Base-by-base conservation (phyloP, 2,113 vertebrate genomes). In the Bufo gargarizans region DNA sequence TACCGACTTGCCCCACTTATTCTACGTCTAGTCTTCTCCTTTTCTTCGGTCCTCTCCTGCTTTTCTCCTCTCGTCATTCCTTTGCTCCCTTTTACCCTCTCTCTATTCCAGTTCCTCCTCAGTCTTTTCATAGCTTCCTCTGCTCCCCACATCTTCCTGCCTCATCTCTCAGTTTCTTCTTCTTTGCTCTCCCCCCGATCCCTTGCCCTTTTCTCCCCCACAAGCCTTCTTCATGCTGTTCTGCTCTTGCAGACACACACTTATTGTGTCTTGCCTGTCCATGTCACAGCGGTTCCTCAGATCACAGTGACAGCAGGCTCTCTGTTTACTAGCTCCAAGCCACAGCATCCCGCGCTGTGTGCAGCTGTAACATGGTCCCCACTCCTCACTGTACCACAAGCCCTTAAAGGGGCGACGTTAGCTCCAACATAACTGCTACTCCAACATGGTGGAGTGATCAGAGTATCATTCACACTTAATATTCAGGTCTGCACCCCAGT, bases 221-320 rank as follows among this genome's bases (percentile, higher is more conserved):
- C 58, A 13, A 45, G 49, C 55, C 13, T 74, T 58, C 50, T 67
- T 67, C 49, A 58, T 59, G 69, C 84, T 77, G 69, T 74, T 8
- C 19, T 22, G 55, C 85, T 67, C 85, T 65, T 72, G 22, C 20
- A 85, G 82, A 67, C 82, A 67, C 82, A 71, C 63, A 72, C 63
- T 84, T 86, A 86, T 77, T 86, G 84, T 77, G 84, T 59, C 43
- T 56, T 45, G 84, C 84, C 69, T 58, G 84, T 86, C 84, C 84
- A 19, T 72, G 55, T 86, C 84, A 86, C 50, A 74, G 72, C 58
- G 11, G 84, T 61, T 86, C 53, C 53, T 56, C 72, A 77, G 84
- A 56, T 86, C 53, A 55, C 56, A 77, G 53, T 86, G 84, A 86
- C 84, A 86, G 72, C 84, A 47, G 84, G 56, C 71, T 77, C 84